A percentile compares a stretch with the other conserved stretches of the same genome.
These are phyloP conservation scores for Diachrysia chrysitis DNA, from an alignment of 2,888 invertebrate species.

Conservation along the genomic window DNA sequence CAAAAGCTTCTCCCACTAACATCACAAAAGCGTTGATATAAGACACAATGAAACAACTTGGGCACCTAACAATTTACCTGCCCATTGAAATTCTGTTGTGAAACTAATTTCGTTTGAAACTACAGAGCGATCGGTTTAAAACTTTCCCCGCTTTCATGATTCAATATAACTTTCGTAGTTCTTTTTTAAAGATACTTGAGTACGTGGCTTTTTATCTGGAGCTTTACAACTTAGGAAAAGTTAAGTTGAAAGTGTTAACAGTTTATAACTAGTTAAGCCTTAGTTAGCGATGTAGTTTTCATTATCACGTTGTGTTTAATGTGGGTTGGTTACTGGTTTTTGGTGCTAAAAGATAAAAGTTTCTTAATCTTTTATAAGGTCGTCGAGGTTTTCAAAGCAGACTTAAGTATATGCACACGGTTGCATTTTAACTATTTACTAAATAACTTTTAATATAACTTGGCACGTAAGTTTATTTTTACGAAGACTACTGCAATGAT, in stretches of 20 bases:
- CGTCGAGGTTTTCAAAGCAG: no score
- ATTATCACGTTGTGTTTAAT: background rate
- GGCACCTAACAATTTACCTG: constrained; percentile 52
- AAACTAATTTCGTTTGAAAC: constrained; percentile 52
- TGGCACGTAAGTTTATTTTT: no score
- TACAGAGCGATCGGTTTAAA: constrained; percentile 51
- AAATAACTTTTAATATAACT: no score
- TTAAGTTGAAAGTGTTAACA: constrained; percentile 45
- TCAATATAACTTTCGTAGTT: constrained; percentile 56
- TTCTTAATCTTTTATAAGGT: no score
- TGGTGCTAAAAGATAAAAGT: background rate
- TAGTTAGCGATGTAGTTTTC: background rate
- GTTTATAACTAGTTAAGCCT: constrained; percentile 13
- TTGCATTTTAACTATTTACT: no score
- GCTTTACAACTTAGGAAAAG: constrained; percentile 7
- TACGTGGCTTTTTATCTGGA: constrained; percentile 46
- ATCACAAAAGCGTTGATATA: background rate
- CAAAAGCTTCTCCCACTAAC: background rate
- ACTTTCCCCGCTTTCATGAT: constrained; percentile 52
- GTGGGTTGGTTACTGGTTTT: background rate
- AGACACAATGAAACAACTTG: constrained; percentile 6
- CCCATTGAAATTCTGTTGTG: constrained; percentile 57
- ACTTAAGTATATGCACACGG: no score
- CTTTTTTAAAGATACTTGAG: constrained; percentile 36
- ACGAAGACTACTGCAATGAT: no score